Conservation (phyloP, 2,113 vertebrate genomes). For the Rissa tridactyla region DNA sequence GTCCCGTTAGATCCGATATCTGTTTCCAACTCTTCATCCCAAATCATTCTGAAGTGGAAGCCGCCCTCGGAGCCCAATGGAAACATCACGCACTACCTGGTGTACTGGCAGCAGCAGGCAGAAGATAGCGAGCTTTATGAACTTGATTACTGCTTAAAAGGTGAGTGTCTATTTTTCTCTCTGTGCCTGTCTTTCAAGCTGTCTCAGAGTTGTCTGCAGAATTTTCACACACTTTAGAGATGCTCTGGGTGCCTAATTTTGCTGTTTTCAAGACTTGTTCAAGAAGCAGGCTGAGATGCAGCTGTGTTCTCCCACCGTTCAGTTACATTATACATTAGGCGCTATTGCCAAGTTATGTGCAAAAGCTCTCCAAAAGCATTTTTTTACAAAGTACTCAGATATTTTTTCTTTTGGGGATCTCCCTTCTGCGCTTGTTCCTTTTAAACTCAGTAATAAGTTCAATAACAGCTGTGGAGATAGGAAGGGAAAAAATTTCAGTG, state of each 20-base stretch:
- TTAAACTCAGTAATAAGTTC: background rate
- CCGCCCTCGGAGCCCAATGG: conserved; percentile 91
- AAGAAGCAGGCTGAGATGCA: background rate
- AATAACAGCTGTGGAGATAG: background rate
- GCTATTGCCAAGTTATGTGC: background rate
- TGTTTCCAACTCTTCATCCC: conserved; percentile 91
- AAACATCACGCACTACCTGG: conserved; percentile 95
- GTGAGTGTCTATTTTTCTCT: conserved; percentile 58
- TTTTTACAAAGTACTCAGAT: background rate
- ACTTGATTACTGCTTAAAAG: conserved; percentile 93
- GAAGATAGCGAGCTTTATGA: conserved; percentile 92
- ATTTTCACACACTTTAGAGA: background rate
- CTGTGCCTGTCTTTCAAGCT: background rate
- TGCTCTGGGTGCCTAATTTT: background rate
- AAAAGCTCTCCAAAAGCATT: background rate
- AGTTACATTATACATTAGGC: background rate
- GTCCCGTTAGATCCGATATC: conserved; percentile 92
- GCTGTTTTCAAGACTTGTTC: background rate
- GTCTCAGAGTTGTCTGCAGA: background rate
- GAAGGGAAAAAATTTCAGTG: background rate
- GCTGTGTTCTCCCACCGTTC: background rate
- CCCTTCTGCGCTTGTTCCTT: background rate
- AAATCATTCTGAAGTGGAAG: conserved; percentile 97
- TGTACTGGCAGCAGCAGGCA: conserved; percentile 87
- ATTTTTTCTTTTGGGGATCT: background rate